These are phyloP conservation scores for Hemicrepidius hirtus DNA, from an alignment of 2,888 invertebrate genomes.

Conservation along the genomic window DNA sequence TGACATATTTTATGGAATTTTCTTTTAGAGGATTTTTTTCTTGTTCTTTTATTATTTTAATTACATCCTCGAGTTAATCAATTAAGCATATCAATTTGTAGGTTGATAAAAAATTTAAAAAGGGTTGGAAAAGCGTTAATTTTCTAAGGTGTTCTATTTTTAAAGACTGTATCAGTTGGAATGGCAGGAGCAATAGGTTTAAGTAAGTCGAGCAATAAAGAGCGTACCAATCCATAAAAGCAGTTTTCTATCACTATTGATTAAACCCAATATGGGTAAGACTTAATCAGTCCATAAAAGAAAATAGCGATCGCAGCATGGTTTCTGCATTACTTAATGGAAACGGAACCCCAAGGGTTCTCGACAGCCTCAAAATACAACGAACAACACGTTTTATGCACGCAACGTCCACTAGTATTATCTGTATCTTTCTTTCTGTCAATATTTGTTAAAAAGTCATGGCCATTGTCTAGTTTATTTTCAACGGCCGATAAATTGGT, in stretches of 20 bases:
- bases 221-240: constrained; percentile 35
- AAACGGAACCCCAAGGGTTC: constrained; percentile 53
- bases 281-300: constrained; percentile 55
- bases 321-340: constrained; percentile 59
- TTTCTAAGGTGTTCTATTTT: not conserved
- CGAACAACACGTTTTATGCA: constrained; percentile 45
- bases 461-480: constrained; percentile 8
- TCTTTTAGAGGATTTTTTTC: no score
- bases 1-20: no score
- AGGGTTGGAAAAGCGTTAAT: not conserved
- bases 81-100: no score
- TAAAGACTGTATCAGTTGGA: not conserved
- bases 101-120: no score
- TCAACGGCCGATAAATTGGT: not conserved
- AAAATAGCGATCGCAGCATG: constrained; percentile 55
- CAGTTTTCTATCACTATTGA: constrained; percentile 46
- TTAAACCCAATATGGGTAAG: constrained; percentile 46
- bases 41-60: no score
- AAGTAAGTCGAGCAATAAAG: constrained; percentile 35
- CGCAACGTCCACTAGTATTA: constrained; percentile 38
- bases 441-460: constrained; percentile 27
- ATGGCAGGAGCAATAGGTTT: constrained; percentile 16
- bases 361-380: constrained; percentile 40
- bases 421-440: constrained; percentile 21
- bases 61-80: no score